These are phyloP conservation scores for Drosophila trapezifrons DNA, from an alignment of 1,140 invertebrate genomes.

Conservation along the genomic window DNA sequence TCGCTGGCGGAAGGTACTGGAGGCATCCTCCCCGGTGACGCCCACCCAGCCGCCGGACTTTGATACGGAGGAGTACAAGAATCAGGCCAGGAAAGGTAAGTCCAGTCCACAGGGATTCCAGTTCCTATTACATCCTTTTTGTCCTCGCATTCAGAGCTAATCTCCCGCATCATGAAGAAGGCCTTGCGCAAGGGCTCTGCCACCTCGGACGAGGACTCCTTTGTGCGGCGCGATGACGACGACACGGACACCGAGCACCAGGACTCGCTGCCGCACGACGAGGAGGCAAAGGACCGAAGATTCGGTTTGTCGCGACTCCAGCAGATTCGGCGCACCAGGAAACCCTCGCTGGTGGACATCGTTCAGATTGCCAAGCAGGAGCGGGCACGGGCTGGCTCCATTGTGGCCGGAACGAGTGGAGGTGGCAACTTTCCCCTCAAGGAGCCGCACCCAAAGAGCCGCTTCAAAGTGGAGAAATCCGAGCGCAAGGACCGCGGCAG, in stretches of 20 bases:
- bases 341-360: conserved; percentile 80
- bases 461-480: conserved; percentile 70
- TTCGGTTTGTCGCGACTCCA: conserved; percentile 74
- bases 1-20: conserved; percentile 83
- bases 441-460: conserved; percentile 68
- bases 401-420: conserved; percentile 47
- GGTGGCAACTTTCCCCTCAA: conserved; percentile 58
- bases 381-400: conserved; percentile 64
- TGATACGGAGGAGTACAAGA: conserved; percentile 81
- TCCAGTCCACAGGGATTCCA: not conserved
- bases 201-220: conserved; percentile 85
- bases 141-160: conserved; percentile 84
- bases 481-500: conserved; percentile 59
- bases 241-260: conserved; percentile 88
- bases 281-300: conserved; percentile 73
- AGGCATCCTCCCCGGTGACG: conserved; percentile 79
- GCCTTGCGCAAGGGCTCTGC: conserved; percentile 86
- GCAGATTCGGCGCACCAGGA: conserved; percentile 77
- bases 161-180: conserved; percentile 87
- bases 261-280: conserved; percentile 87
- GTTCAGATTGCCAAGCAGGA: conserved; percentile 82
- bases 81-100: conserved; percentile 80
- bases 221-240: conserved; percentile 83
- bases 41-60: conserved; percentile 79
- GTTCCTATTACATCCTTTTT: conserved; percentile 24